A percentile compares a stretch with the other conserved stretches of the same genome.
These are phyloP conservation scores for Sebastes fasciatus DNA, from an alignment of 2,113 vertebrate species.

Conservation along the genomic window DNA sequence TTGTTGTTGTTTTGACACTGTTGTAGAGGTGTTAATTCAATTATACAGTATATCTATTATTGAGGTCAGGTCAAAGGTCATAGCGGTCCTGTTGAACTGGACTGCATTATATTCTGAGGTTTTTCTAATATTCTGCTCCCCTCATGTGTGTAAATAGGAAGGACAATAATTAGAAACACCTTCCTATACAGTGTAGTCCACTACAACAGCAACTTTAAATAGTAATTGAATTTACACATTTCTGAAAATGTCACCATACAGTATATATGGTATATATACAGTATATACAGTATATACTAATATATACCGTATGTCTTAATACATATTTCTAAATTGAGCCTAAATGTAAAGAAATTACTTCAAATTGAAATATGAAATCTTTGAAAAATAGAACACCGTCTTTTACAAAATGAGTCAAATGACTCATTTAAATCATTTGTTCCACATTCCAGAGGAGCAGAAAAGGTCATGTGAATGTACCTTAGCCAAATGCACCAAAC, in stretches of 20 bases:
- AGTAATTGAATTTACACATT: background rate
- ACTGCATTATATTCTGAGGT: background rate
- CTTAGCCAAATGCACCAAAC: background rate
- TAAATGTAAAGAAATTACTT: background rate
- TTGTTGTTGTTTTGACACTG: background rate
- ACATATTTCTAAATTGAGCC: background rate
- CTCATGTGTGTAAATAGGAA: background rate
- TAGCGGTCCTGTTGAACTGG: background rate
- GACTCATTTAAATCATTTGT: background rate
- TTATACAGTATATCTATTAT: background rate
- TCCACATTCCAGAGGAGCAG: background rate
- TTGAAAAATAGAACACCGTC: background rate
- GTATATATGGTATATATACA: no score
- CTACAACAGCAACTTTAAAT: no score
- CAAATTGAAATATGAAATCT: background rate
- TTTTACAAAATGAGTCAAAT: background rate
- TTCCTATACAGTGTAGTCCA: no score
- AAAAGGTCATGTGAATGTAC: constrained; percentile 5
- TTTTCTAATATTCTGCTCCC: background rate
- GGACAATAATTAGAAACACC: background rate
- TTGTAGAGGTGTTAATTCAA: background rate
- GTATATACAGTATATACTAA: no score
- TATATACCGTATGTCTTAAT: no score
- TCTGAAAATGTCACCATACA: background rate
- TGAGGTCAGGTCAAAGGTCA: background rate